phyloP scores from a whole-genome alignment of 2,888 invertebrate species.

The Napeogenes inachia region DNA sequence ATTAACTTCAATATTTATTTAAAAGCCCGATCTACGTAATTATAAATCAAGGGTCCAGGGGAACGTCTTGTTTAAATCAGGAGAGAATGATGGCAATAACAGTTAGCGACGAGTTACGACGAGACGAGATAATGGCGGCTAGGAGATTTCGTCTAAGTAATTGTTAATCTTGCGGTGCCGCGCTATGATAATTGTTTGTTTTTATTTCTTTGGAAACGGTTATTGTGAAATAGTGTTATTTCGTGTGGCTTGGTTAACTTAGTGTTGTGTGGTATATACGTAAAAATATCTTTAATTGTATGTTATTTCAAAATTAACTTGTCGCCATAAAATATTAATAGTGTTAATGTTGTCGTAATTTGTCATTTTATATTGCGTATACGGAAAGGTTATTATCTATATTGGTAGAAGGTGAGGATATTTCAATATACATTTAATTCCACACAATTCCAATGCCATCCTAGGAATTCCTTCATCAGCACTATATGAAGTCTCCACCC shows the following conservation, averaged over 20 bases:
- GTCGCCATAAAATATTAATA: too few species aligned
- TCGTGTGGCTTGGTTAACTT: not conserved
- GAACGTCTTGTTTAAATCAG: slow-evolving; percentile 73
- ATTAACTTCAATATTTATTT: too few species aligned
- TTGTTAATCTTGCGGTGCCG: slow-evolving; percentile 64
- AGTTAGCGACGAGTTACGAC: slow-evolving; percentile 65
- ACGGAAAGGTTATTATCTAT: too few species aligned
- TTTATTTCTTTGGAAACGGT: slow-evolving; percentile 40
- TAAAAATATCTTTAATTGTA: too few species aligned
- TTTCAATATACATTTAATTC: too few species aligned
- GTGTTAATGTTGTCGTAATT: too few species aligned
- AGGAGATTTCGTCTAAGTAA: slow-evolving; percentile 65
- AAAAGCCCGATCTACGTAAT: not conserved
- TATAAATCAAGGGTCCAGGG: slow-evolving; percentile 18
- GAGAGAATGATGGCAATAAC: slow-evolving; percentile 69
- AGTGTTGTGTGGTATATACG: too few species aligned
- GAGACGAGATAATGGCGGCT: slow-evolving; percentile 59
- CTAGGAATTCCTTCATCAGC: slow-evolving; percentile 34
- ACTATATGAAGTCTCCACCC: slow-evolving; percentile 31
- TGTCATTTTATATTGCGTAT: too few species aligned
- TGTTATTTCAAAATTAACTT: too few species aligned
- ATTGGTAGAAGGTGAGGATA: too few species aligned
- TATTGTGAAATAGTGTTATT: slow-evolving; percentile 9
- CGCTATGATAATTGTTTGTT: slow-evolving; percentile 60
- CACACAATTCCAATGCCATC: not conserved